Evolutionary conservation across 2,888 invertebrate species (phyloP).

Genomic region (Alloscopus bannaensis): DNA sequence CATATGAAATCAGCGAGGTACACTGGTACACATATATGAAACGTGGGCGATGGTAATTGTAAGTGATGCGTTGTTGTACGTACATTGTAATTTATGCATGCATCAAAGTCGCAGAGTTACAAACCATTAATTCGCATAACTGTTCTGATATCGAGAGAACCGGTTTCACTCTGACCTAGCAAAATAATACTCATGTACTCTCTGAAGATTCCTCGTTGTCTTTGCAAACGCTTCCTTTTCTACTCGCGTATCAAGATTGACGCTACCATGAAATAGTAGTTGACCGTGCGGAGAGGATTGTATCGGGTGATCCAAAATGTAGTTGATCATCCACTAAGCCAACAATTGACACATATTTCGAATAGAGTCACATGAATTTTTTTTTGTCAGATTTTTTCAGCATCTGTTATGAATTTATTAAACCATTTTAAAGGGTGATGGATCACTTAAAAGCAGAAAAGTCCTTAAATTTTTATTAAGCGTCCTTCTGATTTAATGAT

Average conservation of each 20-base stretch:
- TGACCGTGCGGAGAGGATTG: no score
- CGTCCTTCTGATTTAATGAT: no score
- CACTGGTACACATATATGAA: background rate
- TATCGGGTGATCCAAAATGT: conserved; percentile 31
- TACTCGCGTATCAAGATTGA: background rate
- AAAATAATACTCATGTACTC: conserved; percentile 30
- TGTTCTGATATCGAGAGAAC: conserved; percentile 62
- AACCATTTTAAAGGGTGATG: no score
- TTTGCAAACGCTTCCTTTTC: background rate
- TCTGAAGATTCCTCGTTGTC: conserved; percentile 3
- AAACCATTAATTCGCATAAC: conserved; percentile 55
- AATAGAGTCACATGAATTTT: no score
- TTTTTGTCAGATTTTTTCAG: no score
- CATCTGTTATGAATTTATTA: no score
- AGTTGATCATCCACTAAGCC: no score
- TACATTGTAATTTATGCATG: conserved; percentile 37
- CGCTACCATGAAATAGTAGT: no score
- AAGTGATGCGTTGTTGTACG: conserved; percentile 7
- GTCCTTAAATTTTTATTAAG: conserved; percentile 10
- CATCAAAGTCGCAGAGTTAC: conserved; percentile 19
- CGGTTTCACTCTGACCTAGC: conserved; percentile 64
- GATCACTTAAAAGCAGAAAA: conserved; percentile 17
- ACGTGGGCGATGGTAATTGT: background rate
- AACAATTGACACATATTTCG: no score
- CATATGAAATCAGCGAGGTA: background rate